These are phyloP conservation scores for Vimba vimba DNA, from an alignment of 2,113 vertebrate genomes.

Conservation along the genomic window DNA sequence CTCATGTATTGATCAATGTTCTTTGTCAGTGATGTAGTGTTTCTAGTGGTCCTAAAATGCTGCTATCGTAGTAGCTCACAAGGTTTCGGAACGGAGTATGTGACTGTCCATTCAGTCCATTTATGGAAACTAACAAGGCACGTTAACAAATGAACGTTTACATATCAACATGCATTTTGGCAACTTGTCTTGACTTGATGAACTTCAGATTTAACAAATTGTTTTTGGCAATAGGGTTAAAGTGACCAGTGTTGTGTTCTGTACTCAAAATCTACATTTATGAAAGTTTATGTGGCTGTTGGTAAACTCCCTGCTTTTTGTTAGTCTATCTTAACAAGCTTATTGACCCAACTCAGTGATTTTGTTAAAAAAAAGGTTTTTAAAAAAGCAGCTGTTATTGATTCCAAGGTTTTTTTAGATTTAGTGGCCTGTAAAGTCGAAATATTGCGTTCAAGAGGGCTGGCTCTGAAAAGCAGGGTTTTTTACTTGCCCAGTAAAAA, in stretches of 20 bases:
- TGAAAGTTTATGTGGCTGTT: not conserved
- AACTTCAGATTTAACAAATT: not conserved
- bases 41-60: not conserved
- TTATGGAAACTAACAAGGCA: not conserved
- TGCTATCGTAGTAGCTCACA: not conserved
- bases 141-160: not conserved
- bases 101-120: not conserved
- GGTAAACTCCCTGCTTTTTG: not conserved
- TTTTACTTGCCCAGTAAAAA: slow-evolving; percentile 6
- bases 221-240: not conserved
- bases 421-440: not conserved
- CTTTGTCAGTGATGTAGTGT: too few relatives aligned
- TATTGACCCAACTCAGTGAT: not conserved
- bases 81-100: not conserved
- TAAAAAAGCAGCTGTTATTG: slow-evolving; percentile 11
- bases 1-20: not conserved
- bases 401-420: not conserved
- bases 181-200: not conserved
- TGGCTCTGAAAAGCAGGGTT: slow-evolving; percentile 15
- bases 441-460: not conserved
- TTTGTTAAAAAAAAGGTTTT: not conserved
- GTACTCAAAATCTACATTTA: not conserved
- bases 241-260: not conserved
- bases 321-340: not conserved
- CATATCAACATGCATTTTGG: not conserved